Evolutionary conservation across 2,888 invertebrate genomes (phyloP), one percentile per base, ranked within the genome.

Genomic region (Noctuana brunneofusca): DNA sequence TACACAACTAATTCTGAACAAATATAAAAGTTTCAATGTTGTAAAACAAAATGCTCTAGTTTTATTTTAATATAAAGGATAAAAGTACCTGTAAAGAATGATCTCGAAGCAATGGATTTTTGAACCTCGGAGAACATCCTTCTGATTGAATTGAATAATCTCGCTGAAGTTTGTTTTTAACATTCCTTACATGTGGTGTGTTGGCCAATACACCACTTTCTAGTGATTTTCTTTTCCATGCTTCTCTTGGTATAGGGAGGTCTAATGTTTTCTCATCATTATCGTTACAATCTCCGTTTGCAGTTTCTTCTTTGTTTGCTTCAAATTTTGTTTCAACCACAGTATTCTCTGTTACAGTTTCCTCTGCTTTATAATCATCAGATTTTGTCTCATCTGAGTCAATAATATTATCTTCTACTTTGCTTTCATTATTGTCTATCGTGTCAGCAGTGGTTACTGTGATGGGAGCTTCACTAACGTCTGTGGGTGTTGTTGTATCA

Each of bases 81-180:
- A 43, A 3, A 46, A 27, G 11, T 55, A 92, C 92, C 86, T 92
- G 92, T 50, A 92, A 81, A 9, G 92, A 92, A 66, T 87, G 85
- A 75, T 92, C 92, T 71, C 92, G 82, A 11, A 90, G 74, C 64
- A 92, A 79, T 14, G 90, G 89, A 72, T 90, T 90, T 76, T 88
- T 90, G 59, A 87, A 76, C 68, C 82, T 87, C 27, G 89, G 86
- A 66, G 83, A 73, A 69, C 83, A 87, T 55, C 90, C 88, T 65
- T 92, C 92, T 9, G 92, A 92, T 64, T 92, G 92, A 22, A 92
- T 76, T 30, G 92, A 92, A 68, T 86, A 81, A 66, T 92, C 92
- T 66, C 92, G 81, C 68, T 87, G 86, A 56, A 92, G 73, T 63
- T 79, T 84, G 46, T 72, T 75, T 64, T 85, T 89, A 1, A 78